Percentiles rank a stretch among this genome's conserved stretches.
Conservation (phyloP, 2,888 invertebrate genomes). For the Rhorus exstirpatorius region DNA sequence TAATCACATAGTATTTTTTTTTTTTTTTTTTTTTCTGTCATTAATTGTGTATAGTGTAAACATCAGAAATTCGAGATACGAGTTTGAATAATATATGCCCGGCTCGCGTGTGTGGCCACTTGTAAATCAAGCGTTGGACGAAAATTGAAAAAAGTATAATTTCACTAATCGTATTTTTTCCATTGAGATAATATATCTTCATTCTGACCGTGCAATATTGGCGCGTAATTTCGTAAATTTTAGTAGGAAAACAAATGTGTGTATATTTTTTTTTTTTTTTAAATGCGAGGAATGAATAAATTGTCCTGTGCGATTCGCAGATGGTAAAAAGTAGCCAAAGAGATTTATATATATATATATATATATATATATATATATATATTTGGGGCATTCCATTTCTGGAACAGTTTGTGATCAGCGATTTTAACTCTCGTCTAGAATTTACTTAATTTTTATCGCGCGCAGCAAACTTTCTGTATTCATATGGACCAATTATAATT, state of each 20-base stretch:
- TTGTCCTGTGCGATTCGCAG: constrained; percentile 54
- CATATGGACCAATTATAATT: too few relatives aligned
- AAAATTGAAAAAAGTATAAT: constrained; percentile 29
- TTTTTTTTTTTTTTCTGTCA: constrained; percentile 25
- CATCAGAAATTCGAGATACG: constrained; percentile 63
- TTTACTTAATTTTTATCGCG: too few relatives aligned
- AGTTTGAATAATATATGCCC: constrained; percentile 53
- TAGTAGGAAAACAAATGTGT: constrained; percentile 60
- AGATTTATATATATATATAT: constrained; percentile 26
- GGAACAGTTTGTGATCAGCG: too few relatives aligned
- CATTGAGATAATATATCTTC: constrained; percentile 12
- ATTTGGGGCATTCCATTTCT: too few relatives aligned
- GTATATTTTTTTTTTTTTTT: constrained; percentile 31
- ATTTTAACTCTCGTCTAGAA: too few relatives aligned
- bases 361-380: too few relatives aligned
- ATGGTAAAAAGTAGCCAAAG: constrained; percentile 43
- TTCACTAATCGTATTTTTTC: constrained; percentile 24
- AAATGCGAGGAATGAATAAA: constrained; percentile 69
- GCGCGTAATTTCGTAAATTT: constrained; percentile 52
- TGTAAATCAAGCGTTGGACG: constrained; percentile 52
- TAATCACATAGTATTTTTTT: constrained; percentile 47
- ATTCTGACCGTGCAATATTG: constrained; percentile 28
- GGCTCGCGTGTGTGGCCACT: constrained; percentile 40
- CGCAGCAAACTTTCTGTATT: too few relatives aligned
- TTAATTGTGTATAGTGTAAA: constrained; percentile 54